phyloP scores from a whole-genome alignment of 2,797 vertebrate genomes.

The Forpus xanthops region DNA sequence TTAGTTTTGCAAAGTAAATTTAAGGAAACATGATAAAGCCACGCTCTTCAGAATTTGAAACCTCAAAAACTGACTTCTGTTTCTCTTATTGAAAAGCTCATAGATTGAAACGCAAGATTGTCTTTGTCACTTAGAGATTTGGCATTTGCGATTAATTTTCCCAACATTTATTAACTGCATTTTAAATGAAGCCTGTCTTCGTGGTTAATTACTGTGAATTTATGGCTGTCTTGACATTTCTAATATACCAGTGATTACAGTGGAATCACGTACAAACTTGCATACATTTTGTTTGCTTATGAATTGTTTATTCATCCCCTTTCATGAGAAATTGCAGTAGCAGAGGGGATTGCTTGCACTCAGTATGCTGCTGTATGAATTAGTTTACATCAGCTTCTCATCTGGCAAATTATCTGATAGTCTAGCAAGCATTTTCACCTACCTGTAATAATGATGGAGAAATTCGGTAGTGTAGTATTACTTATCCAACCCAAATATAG shows the following conservation, averaged over 20 bases:
- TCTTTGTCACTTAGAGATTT: background rate
- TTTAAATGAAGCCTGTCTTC: background rate
- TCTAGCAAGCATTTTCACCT: background rate
- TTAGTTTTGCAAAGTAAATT: background rate
- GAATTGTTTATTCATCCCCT: background rate
- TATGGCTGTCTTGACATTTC: background rate
- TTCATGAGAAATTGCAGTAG: background rate
- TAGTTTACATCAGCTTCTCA: background rate
- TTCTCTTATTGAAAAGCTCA: background rate
- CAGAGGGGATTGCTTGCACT: background rate
- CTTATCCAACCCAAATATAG: background rate
- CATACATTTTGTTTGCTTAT: background rate
- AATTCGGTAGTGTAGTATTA: background rate
- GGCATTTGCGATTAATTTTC: background rate
- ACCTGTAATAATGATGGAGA: background rate
- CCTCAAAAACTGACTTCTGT: background rate
- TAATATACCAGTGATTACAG: background rate
- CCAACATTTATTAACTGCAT: background rate
- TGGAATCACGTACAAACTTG: background rate
- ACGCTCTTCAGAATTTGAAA: background rate
- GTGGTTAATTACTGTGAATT: background rate
- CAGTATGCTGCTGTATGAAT: background rate
- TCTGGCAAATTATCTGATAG: background rate
- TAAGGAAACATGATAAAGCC: fast-evolving
- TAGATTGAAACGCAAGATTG: background rate